Percentiles rank a stretch among this genome's conserved stretches.
phyloP scores from a whole-genome alignment of 2,888 invertebrate genomes.

The Opisthograptis luteolata region DNA sequence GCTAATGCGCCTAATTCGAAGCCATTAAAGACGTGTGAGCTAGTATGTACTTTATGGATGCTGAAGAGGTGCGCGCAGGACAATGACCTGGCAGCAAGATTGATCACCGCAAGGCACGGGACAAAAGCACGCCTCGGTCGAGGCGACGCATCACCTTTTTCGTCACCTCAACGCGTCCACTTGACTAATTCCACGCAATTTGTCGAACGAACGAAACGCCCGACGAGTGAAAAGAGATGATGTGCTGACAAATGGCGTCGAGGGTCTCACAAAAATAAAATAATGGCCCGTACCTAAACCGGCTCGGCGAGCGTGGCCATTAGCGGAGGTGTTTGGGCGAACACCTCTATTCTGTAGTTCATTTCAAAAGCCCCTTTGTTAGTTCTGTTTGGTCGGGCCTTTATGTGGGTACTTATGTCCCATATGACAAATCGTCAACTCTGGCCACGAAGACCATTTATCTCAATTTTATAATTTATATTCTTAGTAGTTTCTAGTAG shows the following conservation, averaged over 20 bases:
- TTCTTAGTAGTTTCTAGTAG: conserved; percentile 26
- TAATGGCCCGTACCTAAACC: conserved; percentile 81
- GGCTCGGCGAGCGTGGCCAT: conserved; percentile 75
- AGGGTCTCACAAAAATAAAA: conserved; percentile 82
- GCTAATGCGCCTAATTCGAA: conserved; percentile 59
- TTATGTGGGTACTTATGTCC: conserved; percentile 78
- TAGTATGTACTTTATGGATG: conserved; percentile 50
- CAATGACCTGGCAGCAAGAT: conserved; percentile 69
- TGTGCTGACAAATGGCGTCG: conserved; percentile 81
- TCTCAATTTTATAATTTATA: conserved; percentile 63
- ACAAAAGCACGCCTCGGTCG: conserved; percentile 52
- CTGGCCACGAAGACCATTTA: conserved; percentile 67
- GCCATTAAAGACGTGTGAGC: conserved; percentile 46
- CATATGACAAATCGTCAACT: conserved; percentile 77
- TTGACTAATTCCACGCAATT: conserved; percentile 82
- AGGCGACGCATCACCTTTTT: conserved; percentile 80
- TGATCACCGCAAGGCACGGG: conserved; percentile 67
- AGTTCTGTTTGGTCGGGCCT: conserved; percentile 78
- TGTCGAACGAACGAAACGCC: conserved; percentile 74
- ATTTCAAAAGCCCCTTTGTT: conserved; percentile 81
- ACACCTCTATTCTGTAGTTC: conserved; percentile 79
- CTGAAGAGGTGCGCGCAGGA: conserved; percentile 65
- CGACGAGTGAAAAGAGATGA: conserved; percentile 80
- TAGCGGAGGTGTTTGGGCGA: conserved; percentile 83
- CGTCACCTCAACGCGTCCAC: conserved; percentile 80